Evolutionary conservation across 2,888 invertebrate genomes (phyloP), one percentile per base, ranked within the genome.

Genomic region (Sabellastarte sp.): DNA sequence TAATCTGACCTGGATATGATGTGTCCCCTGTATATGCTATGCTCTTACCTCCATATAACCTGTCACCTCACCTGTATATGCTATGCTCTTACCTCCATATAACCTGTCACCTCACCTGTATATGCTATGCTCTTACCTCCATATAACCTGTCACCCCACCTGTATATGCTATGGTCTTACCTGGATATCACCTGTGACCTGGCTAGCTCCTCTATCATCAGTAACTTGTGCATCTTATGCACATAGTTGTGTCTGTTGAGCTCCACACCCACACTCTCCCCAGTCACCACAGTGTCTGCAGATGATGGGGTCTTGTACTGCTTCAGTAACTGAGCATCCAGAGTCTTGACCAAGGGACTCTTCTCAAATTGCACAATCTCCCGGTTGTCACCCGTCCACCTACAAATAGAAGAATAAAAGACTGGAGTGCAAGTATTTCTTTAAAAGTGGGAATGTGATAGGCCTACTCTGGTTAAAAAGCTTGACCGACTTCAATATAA

Each of bases 181-280:
- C 75, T 76, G 31, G 80, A 73, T 52, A 82, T 79, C 31, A 80
- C 75, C 50, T 75, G 73, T 58, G 77, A 75, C 50, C 80, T 66
- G 1, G 76, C 75, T 52, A 80, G 72, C 63, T 82, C 81, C 63
- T 82, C 82, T 57, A 80, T 62, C 31, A 79, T 71, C 30, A 81
- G 65, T 31, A 82, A 65, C 31, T 76, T 74, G 65, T 80, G 80
- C 80, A 81, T 81, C 69, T 80, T 81, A 65, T 78, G 78, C 30
- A 72, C 66, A 61, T 82, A 82, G 72, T 81, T 82, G 69, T 81
- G 77, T 31, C 70, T 64, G 65, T 81, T 81, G 30, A 82, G 67
- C 60, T 74, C 76, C 3, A 71, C 73, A 2, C 67, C 60, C 20
- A 80, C 68, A 31, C 73, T 75, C 63, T 78, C 71, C 66, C 76